phyloP scores from a whole-genome alignment of 2,888 invertebrate species.

The Chorisops tibialis region DNA sequence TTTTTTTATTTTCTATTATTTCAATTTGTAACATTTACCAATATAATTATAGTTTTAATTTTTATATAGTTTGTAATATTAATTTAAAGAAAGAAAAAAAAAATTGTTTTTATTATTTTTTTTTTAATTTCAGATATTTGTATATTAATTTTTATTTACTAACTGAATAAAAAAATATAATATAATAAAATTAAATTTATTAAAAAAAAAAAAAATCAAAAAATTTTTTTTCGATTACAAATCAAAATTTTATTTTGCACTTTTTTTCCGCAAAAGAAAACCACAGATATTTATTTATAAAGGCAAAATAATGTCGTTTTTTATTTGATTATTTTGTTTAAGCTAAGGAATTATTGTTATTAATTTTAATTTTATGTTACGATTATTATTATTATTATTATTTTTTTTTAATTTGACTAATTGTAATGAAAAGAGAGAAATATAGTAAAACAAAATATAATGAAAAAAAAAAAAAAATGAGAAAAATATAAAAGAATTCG shows the following conservation, averaged over 20 bases:
- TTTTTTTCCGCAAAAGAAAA: constrained; percentile 3
- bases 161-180: not conserved
- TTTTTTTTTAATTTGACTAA: constrained; percentile 31
- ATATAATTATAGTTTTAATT: constrained; percentile 11
- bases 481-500: too few relatives aligned
- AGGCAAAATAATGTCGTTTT: not conserved
- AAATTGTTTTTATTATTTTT: not conserved
- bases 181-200: not conserved
- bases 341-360: constrained; percentile 22
- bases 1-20: constrained; percentile 25
- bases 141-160: not conserved
- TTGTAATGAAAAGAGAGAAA: constrained; percentile 36
- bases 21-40: constrained; percentile 19
- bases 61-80: not conserved
- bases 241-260: too few relatives aligned
- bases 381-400: too few relatives aligned
- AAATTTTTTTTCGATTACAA: too few relatives aligned
- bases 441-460: constrained; percentile 34
- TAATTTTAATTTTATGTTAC: constrained; percentile 26
- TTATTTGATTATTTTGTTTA: not conserved
- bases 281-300: not conserved
- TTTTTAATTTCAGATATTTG: constrained; percentile 7
- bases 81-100: not conserved
- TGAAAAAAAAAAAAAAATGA: constrained; percentile 21
- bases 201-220: too few relatives aligned